Percentiles rank a stretch among this genome's conserved stretches.
phyloP scores from a whole-genome alignment of 2,888 invertebrate genomes.

The Caenorhabditis doughertyi region DNA sequence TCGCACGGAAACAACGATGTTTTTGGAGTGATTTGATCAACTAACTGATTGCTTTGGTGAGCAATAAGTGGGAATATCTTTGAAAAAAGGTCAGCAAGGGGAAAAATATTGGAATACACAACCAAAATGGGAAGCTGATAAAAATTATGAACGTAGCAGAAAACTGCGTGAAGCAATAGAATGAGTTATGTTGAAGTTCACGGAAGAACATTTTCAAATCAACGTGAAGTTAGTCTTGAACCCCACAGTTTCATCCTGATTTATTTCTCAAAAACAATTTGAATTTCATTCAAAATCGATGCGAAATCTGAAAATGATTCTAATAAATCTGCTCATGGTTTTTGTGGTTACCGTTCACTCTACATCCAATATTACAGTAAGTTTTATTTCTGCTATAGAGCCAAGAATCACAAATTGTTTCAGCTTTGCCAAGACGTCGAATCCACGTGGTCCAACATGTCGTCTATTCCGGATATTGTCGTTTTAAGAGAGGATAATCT shows the following conservation, averaged over 20 bases:
- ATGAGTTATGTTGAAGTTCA: too few relatives aligned
- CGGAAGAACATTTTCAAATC: neutral
- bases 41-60: conserved; percentile 28
- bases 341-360: conserved; percentile 8
- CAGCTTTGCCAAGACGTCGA: conserved; percentile 36
- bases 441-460: conserved; percentile 3
- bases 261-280: neutral
- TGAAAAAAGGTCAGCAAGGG: too few relatives aligned
- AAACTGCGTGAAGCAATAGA: too few relatives aligned
- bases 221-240: too few relatives aligned
- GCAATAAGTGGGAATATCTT: neutral
- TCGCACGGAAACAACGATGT: conserved; percentile 44
- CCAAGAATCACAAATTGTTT: neutral
- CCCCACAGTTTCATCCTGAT: too few relatives aligned
- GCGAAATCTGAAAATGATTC: conserved; percentile 12
- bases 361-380: conserved; percentile 17
- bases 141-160: too few relatives aligned
- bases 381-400: neutral
- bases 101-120: too few relatives aligned
- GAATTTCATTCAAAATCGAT: conserved; percentile 18
- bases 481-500: conserved; percentile 35
- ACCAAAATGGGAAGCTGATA: too few relatives aligned
- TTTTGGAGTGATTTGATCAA: conserved; percentile 47
- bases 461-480: conserved; percentile 6
- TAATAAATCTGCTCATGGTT: conserved; percentile 21